phyloP scores from a whole-genome alignment of 2,797 vertebrate species.

The Helostoma temminkii region DNA sequence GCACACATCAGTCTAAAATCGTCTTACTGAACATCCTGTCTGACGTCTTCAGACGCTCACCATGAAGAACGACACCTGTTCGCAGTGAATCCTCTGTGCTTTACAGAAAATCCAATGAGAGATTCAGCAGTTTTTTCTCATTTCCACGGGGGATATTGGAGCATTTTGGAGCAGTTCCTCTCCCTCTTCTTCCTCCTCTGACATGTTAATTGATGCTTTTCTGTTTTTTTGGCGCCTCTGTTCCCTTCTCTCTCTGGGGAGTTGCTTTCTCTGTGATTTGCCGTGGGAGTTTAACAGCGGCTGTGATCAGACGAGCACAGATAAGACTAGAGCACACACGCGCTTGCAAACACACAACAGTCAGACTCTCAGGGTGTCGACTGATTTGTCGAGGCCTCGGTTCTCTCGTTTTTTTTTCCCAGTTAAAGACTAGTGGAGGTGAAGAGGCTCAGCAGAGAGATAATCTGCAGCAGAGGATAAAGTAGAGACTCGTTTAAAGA shows the following conservation, averaged over 20 bases:
- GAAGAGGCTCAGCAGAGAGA: conserved; percentile 31
- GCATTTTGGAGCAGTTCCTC: conserved; percentile 44
- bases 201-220: conserved; percentile 74
- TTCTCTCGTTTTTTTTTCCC: background rate
- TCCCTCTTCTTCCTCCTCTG: conserved; percentile 61
- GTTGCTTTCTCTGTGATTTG: conserved; percentile 57
- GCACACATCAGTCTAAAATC: no score
- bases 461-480: conserved; percentile 31
- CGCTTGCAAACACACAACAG: conserved; percentile 39
- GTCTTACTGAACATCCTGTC: background rate
- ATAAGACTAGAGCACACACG: conserved; percentile 35
- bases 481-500: conserved; percentile 13
- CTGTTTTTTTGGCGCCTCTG: conserved; percentile 27
- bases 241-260: conserved; percentile 55
- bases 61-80: conserved; percentile 29
- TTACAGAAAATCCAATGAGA: background rate
- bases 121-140: conserved; percentile 1
- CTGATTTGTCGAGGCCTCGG: conserved; percentile 20
- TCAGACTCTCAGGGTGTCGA: conserved; percentile 31
- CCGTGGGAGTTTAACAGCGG: conserved; percentile 67
- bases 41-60: conserved; percentile 10
- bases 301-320: conserved; percentile 66
- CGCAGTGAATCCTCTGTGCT: background rate
- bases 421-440: conserved; percentile 34
- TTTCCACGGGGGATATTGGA: conserved; percentile 43